Evolutionary conservation across 2,888 invertebrate species (phyloP), one percentile per base, ranked within the genome.

Genomic region (Stenurella melanura): DNA sequence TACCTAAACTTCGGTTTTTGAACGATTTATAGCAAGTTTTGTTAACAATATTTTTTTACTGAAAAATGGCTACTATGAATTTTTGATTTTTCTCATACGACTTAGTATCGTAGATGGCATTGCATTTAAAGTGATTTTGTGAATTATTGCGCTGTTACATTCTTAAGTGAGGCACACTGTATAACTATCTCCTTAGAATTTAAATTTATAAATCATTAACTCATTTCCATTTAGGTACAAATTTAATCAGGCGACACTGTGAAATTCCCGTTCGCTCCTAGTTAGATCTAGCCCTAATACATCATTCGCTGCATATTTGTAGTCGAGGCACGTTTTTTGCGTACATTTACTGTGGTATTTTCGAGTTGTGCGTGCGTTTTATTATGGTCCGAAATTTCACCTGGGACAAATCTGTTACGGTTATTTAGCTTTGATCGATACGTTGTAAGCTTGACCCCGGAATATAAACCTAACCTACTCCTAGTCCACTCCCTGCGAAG

Each of bases 401-500:
- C 81, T 78, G 78, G 79, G 76, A 80, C 80, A 74, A 81, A 81
- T 80, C 76, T 80, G 78, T 80, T 78, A 78, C 81, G 78, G 75
- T 76, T 76, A 76, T 81, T 80, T 75, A 79, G 73, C 64, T 77
- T 71, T 80, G 78, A 80, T 81, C 81, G 80, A 81, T 81, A 81
- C 57, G 60, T 73, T 74, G 70, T 73, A 73, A 76, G 73, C 75
- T 77, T 79, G 74, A 79, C 78, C 78, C 74, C 73, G 18, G 54
- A 57, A 63, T 64, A 73, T 73, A 70, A 70, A 75, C 71, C 19
- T 63, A 75, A 70, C 34, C 38, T 58, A 64, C 60, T 69, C 74
- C 57, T 56, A 38, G 60, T 50, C 69, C 63, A 21, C 34, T 42
- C 21, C 63, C 38, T n/a, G 67, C 71, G 60, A 72, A 68, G 73